Base-by-base conservation (phyloP, 2,888 invertebrate species). In the Caenorhabditis macrosperma region DNA sequence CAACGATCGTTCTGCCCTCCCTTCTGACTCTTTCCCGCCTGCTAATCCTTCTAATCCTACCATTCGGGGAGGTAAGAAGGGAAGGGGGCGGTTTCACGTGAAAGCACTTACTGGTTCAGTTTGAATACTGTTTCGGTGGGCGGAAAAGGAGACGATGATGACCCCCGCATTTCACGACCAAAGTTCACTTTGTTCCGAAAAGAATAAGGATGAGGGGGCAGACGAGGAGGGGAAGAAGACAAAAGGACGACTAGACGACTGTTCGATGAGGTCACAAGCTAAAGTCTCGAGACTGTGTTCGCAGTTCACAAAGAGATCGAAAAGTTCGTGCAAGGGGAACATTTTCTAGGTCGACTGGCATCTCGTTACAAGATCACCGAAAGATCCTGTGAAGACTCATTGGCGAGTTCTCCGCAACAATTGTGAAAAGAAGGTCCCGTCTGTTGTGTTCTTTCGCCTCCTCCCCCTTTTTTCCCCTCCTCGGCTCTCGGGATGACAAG, bases 381-480 rank as follows among this genome's bases (percentile, higher is more conserved):
- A n/a, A n/a, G n/a, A n/a, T n/a, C n/a, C n/a, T 48, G 48, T 1
- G 48, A 57, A 57, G 28, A 48, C n/a, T n/a, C n/a, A n/a, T n/a
- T n/a, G n/a, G n/a, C n/a, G n/a, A n/a, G n/a, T n/a, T n/a, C n/a
- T 35, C 26, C 3, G 64, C 38, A 26, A 55, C 41, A 26, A 28
- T 48, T 17, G 44, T 24, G 5, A 63, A 38, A 63, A 33, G 10
- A 33, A 33, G 33, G 33, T 10, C 33, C 33, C 33, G 33, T 33
- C 10, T 33, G 33, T 10, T 6, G n/a, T n/a, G n/a, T n/a, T 26
- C 12, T 24, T 1, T 48, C 46, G 20, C 52, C 3, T 17, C 20
- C n/a, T 35, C 10, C 35, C 44, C 17, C 46, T n/a, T 35, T 67
- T 48, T 55, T 57, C 57, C 55, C 46, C 48, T 57, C 41, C n/a